Evolutionary conservation across 2,113 vertebrate species (phyloP).

Genomic region (Piprites chloris): DNA sequence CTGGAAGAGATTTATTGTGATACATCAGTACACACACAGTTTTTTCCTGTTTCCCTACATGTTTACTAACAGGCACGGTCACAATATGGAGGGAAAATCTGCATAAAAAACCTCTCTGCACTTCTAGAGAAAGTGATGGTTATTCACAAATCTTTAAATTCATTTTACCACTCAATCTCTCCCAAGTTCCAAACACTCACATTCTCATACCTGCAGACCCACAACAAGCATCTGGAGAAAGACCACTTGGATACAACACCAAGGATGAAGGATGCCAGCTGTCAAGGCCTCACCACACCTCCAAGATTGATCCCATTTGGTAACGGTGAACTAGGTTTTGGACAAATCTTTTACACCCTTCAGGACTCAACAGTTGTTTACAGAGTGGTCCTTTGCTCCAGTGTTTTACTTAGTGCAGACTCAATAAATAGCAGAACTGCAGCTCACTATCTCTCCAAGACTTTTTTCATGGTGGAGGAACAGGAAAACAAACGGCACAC

Average conservation of each 20-base stretch:
- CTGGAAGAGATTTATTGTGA: background rate
- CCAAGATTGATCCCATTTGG: background rate
- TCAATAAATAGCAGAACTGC: background rate
- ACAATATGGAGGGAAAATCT: background rate
- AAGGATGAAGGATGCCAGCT: rapidly evolving
- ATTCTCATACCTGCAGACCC: background rate
- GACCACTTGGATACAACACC: background rate
- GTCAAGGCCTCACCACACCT: background rate
- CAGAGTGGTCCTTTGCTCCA: background rate
- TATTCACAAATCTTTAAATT: background rate
- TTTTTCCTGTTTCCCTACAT: background rate
- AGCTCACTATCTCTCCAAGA: background rate
- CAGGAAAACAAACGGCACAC: background rate
- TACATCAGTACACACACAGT: background rate
- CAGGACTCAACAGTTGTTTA: background rate
- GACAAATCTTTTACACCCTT: background rate
- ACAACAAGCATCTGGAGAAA: background rate
- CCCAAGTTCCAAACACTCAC: background rate
- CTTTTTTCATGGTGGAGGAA: background rate
- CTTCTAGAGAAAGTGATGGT: background rate
- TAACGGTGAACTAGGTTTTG: background rate
- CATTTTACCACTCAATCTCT: background rate
- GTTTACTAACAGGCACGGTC: background rate
- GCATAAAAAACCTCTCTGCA: background rate
- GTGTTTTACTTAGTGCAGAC: background rate